A percentile compares a stretch with the other conserved stretches of the same genome.
phyloP scores from a whole-genome alignment of 2,797 vertebrate species.

The Betta splendens region DNA sequence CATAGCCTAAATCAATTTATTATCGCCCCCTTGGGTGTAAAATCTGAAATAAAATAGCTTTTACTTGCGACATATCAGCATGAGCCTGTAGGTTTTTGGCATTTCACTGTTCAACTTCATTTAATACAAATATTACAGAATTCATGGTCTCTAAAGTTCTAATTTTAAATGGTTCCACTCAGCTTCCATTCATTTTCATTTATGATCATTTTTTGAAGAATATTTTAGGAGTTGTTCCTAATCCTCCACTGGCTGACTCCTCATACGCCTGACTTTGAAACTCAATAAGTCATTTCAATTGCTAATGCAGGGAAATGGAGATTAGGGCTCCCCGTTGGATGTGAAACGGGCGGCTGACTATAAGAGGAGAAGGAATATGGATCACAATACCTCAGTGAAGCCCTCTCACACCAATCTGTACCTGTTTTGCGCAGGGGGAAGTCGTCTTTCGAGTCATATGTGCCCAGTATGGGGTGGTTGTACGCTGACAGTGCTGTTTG shows the following conservation, averaged over 20 bases:
- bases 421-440: conserved; percentile 98
- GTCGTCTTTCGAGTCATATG: conserved; percentile 97
- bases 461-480: conserved; percentile 92
- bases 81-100: not conserved
- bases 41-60: not conserved
- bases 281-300: conserved; percentile 22
- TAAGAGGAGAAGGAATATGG: conserved; percentile 12
- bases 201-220: conserved; percentile 10
- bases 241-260: conserved; percentile 23
- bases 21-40: not conserved
- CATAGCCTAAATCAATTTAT: too few species aligned
- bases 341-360: not conserved
- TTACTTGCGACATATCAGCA: not conserved
- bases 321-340: conserved; percentile 13
- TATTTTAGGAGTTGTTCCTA: conserved; percentile 23
- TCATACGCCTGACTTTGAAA: conserved; percentile 24
- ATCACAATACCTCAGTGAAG: not conserved
- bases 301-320: conserved; percentile 26
- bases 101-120: not conserved
- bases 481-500: conserved; percentile 92
- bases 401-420: conserved; percentile 51
- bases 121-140: not conserved
- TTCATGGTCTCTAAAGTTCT: not conserved
- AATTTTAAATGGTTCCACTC: not conserved
- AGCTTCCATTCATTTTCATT: conserved; percentile 14